phyloP scores from a whole-genome alignment of 1,140 invertebrate species.

The Mylabris phalerata region DNA sequence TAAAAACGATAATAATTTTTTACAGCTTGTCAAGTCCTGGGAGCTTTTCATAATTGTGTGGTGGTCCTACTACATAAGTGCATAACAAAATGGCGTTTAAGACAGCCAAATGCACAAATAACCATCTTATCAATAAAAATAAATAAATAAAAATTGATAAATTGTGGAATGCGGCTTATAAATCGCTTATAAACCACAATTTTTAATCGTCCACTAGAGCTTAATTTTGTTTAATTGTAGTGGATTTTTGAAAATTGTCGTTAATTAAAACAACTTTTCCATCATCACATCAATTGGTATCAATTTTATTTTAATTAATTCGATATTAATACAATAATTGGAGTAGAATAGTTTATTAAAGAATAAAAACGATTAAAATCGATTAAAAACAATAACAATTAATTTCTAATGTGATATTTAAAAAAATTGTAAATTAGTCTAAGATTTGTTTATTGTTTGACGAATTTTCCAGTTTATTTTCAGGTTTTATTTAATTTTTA shows the following conservation, averaged over 20 bases:
- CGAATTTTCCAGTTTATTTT: conserved; percentile 19
- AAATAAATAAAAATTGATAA: conserved; percentile 3
- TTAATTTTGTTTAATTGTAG: background rate
- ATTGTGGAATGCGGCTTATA: conserved; percentile 6
- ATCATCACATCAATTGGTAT: conserved; percentile 21
- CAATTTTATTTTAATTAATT: background rate
- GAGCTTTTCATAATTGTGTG: conserved; percentile 40
- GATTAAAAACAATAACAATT: too few species aligned
- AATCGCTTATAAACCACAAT: background rate
- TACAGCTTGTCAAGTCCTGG: conserved; percentile 29
- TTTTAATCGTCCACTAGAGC: background rate
- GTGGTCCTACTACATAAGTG: conserved; percentile 26
- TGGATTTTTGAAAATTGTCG: too few species aligned
- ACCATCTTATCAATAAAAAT: conserved; percentile 6
- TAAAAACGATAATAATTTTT: conserved; percentile 20
- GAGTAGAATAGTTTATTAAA: background rate
- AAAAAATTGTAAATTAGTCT: too few species aligned
- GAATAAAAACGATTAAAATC: too few species aligned
- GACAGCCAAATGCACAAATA: conserved; percentile 26
- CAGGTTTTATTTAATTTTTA: conserved; percentile 28
- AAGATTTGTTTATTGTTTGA: too few species aligned
- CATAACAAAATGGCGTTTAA: conserved; percentile 28
- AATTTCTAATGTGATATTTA: too few species aligned
- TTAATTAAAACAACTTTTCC: conserved; percentile 4
- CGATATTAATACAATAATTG: background rate